Evolutionary conservation across 2,113 vertebrate species (phyloP).

Genomic region (Oceanodroma tethys): DNA sequence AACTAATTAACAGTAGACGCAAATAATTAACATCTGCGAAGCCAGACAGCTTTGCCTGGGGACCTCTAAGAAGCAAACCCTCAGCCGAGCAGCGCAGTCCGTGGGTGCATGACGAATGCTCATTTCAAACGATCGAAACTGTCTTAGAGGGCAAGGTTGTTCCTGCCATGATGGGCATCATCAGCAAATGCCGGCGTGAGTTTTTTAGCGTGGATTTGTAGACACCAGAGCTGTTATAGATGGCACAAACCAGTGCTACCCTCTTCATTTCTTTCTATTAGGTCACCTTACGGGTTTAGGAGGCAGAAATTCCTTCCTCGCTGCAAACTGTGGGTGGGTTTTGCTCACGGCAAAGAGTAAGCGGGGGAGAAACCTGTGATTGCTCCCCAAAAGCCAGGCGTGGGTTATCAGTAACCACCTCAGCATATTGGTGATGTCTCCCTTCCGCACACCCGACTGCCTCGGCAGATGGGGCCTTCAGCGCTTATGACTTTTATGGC

Average conservation of each 20-base stretch:
- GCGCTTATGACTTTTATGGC: background rate
- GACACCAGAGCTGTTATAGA: background rate
- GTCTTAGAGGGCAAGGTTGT: background rate
- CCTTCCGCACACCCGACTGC: background rate
- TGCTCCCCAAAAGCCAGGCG: background rate
- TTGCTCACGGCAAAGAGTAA: background rate
- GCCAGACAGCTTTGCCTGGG: conserved; percentile 63
- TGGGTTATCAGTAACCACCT: background rate
- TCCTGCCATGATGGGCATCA: background rate
- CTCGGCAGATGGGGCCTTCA: background rate
- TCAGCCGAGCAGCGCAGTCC: background rate
- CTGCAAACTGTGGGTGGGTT: background rate
- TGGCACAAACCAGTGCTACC: background rate
- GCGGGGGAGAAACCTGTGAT: background rate
- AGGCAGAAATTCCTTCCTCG: background rate
- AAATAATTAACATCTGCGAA: conserved; percentile 74
- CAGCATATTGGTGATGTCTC: background rate
- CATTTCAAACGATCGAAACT: background rate
- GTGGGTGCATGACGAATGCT: background rate
- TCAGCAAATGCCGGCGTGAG: rapidly evolving
- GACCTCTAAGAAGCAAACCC: conserved; percentile 13
- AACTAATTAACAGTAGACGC: conserved; percentile 73
- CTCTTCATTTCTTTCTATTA: background rate
- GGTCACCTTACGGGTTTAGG: background rate
- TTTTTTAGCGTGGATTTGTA: background rate